A percentile compares a stretch with the other conserved stretches of the same genome.
Conservation (phyloP, 2,888 invertebrate species). For the Drosophila phalerata region DNA sequence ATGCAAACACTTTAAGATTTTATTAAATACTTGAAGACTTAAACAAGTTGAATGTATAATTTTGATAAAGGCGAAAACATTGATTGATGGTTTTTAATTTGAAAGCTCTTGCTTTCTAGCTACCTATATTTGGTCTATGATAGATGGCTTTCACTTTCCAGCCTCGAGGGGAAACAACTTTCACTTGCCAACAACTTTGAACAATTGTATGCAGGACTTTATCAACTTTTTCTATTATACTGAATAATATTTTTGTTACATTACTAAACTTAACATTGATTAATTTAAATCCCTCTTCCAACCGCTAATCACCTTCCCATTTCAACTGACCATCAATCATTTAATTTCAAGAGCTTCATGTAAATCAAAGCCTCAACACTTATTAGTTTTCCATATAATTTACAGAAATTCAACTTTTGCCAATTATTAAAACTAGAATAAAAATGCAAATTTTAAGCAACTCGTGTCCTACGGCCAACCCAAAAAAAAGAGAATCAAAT, state of each 20-base stretch:
- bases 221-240: constrained; percentile 39
- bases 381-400: constrained; percentile 77
- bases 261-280: constrained; percentile 35
- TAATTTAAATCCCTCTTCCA: constrained; percentile 21
- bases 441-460: constrained; percentile 75
- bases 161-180: not conserved
- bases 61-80: constrained; percentile 16
- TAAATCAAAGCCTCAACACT: constrained; percentile 68
- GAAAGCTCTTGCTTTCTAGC: constrained; percentile 27
- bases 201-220: constrained; percentile 6
- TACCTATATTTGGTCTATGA: constrained; percentile 48
- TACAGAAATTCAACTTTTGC: constrained; percentile 65
- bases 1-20: constrained; percentile 16
- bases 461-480: constrained; percentile 64
- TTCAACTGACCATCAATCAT: constrained; percentile 49
- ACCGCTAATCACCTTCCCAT: constrained; percentile 23
- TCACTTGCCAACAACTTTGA: constrained; percentile 3
- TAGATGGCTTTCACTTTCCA: constrained; percentile 50
- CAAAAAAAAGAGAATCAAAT: constrained; percentile 29
- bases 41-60: not conserved
- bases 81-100: constrained; percentile 74
- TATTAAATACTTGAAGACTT: constrained; percentile 12
- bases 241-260: constrained; percentile 32
- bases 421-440: constrained; percentile 78
- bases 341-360: constrained; percentile 32